These are phyloP conservation scores for Proterorhinus semilunaris DNA, from an alignment of 2,113 vertebrate species.

Conservation along the genomic window DNA sequence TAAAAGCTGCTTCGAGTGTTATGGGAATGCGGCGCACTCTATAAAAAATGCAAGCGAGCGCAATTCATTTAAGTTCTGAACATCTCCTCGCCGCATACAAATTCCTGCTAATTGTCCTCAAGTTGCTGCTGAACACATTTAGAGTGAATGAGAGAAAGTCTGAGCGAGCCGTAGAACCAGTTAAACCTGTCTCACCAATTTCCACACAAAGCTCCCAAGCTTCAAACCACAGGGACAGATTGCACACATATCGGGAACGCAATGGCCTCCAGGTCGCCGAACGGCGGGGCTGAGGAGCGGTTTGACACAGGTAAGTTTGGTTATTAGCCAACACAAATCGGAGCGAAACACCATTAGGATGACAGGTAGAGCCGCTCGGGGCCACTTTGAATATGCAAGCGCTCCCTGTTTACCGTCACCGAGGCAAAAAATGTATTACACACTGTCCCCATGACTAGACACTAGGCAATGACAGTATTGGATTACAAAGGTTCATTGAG, in stretches of 20 bases:
- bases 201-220: background rate
- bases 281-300: background rate
- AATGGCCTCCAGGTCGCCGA: background rate
- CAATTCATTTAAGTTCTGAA: background rate
- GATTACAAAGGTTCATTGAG: background rate
- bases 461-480: background rate
- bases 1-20: background rate
- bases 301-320: slow-evolving; percentile 11
- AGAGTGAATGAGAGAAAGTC: background rate
- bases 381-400: background rate
- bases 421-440: background rate
- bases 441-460: background rate
- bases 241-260: slow-evolving; percentile 26
- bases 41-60: background rate
- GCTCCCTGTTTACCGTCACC: background rate
- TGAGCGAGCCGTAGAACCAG: slow-evolving; percentile 29
- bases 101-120: background rate
- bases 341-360: slow-evolving; percentile 1
- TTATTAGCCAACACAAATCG: background rate
- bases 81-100: background rate
- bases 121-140: background rate
- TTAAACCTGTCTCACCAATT: slow-evolving; percentile 51
- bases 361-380: background rate
- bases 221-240: slow-evolving; percentile 31
- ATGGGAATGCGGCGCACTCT: background rate